phyloP scores from a whole-genome alignment of 2,113 vertebrate species.

The Leptobrachium ailaonicum region DNA sequence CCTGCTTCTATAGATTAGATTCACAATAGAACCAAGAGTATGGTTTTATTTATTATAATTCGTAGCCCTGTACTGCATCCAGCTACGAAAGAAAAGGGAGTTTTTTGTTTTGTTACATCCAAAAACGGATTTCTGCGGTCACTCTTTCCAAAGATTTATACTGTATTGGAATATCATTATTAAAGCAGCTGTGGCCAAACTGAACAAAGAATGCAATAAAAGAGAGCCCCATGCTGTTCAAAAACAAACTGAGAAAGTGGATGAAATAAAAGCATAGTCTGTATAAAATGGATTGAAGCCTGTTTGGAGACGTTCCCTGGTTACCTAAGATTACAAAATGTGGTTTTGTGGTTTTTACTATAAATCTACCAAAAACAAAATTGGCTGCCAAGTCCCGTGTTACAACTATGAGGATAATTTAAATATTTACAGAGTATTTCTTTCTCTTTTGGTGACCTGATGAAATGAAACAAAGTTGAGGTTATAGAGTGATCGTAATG shows the following conservation, averaged over 20 bases:
- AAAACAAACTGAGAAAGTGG: slow-evolving; percentile 20
- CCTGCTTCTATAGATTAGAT: background rate
- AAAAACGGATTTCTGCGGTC: background rate
- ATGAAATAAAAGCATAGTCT: slow-evolving; percentile 31
- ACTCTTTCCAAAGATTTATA: slow-evolving; percentile 5
- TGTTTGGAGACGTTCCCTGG: slow-evolving; percentile 15
- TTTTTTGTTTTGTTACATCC: background rate
- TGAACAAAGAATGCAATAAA: slow-evolving; percentile 28
- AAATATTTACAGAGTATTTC: slow-evolving; percentile 26
- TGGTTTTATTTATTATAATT: background rate
- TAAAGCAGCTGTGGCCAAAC: slow-evolving; percentile 3
- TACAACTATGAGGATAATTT: slow-evolving; percentile 5
- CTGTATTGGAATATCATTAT: slow-evolving; percentile 6
- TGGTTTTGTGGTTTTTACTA: slow-evolving; percentile 28
- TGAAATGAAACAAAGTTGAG: no score
- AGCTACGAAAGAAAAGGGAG: background rate
- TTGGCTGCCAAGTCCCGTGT: slow-evolving; percentile 29
- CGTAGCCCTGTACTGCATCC: background rate
- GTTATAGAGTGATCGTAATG: no score
- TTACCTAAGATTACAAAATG: slow-evolving; percentile 25
- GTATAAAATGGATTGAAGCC: slow-evolving; percentile 13
- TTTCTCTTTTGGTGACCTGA: background rate
- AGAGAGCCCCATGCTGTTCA: background rate
- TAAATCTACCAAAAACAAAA: slow-evolving; percentile 29
- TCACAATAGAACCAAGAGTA: background rate